phyloP scores from a whole-genome alignment of 2,797 vertebrate genomes.

The Trematocara caparti region DNA sequence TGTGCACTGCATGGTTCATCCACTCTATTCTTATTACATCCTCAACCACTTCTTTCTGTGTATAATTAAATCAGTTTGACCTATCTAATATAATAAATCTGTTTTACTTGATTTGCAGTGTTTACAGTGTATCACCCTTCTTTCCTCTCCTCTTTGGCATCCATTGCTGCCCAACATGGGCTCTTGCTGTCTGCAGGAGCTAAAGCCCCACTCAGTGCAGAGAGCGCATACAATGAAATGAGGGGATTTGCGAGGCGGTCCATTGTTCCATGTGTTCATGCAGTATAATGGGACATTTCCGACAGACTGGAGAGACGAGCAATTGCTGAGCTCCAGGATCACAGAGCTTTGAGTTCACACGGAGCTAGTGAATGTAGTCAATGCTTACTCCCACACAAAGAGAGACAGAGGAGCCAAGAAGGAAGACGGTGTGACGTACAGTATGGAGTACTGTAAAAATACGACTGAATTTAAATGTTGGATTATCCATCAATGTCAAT shows the following conservation, averaged over 20 bases:
- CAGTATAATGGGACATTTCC: conserved; percentile 53
- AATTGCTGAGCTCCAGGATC: conserved; percentile 26
- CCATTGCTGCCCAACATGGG: neutral
- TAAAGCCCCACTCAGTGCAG: conserved; percentile 26
- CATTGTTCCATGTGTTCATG: conserved; percentile 56
- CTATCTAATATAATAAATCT: neutral
- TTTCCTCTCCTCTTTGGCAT: conserved; percentile 11
- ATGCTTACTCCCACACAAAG: conserved; percentile 41
- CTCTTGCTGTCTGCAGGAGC: conserved; percentile 29
- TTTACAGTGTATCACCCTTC: neutral
- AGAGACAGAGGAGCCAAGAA: conserved; percentile 16
- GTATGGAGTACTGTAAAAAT: neutral
- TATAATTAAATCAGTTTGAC: neutral
- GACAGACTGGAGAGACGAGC: conserved; percentile 32
- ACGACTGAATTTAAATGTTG: neutral
- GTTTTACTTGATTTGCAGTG: neutral
- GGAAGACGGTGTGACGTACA: neutral
- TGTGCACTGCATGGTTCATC: neutral
- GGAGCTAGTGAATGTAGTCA: conserved; percentile 26
- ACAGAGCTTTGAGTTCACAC: conserved; percentile 29
- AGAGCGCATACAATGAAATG: conserved; percentile 37
- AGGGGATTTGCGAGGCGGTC: conserved; percentile 53
- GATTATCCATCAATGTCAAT: neutral
- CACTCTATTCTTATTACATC: neutral
- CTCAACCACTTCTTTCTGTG: neutral